A percentile compares a stretch with the other conserved stretches of the same genome.
Conservation (phyloP, 2,888 invertebrate genomes). For the Plusia festucae region DNA sequence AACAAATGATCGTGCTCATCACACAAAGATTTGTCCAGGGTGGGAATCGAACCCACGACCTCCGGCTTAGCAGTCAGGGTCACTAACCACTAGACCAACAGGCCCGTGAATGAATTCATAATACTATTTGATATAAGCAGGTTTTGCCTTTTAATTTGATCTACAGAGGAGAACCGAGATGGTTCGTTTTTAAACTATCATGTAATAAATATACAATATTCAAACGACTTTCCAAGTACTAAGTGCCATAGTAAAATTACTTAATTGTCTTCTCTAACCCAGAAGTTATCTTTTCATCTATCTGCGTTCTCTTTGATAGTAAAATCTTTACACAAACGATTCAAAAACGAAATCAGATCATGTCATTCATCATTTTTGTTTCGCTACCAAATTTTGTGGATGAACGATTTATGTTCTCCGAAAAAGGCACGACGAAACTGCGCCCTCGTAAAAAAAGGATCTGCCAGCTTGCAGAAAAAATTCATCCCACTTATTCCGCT, state of each 20-base stretch:
- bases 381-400: neutral
- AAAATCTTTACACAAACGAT: neutral
- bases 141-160: neutral
- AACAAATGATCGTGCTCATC: too few species aligned
- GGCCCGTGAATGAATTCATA: neutral
- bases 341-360: neutral
- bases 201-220: too few species aligned
- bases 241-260: neutral
- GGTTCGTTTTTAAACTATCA: too few species aligned
- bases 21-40: too few species aligned
- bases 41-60: too few species aligned
- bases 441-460: neutral
- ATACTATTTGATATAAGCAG: neutral
- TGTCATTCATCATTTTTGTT: too few species aligned
- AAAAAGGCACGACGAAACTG: neutral
- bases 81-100: too few species aligned
- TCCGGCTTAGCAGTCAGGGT: too few species aligned
- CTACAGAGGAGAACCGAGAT: neutral
- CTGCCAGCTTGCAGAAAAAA: neutral
- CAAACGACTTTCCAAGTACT: too few species aligned
- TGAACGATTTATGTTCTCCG: neutral
- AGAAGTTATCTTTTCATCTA: neutral
- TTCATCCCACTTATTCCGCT: constrained; percentile 11
- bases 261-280: too few species aligned
- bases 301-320: neutral